Evolutionary conservation across 2,888 invertebrate genomes (phyloP).

Genomic region (Enchytraeus crypticus): DNA sequence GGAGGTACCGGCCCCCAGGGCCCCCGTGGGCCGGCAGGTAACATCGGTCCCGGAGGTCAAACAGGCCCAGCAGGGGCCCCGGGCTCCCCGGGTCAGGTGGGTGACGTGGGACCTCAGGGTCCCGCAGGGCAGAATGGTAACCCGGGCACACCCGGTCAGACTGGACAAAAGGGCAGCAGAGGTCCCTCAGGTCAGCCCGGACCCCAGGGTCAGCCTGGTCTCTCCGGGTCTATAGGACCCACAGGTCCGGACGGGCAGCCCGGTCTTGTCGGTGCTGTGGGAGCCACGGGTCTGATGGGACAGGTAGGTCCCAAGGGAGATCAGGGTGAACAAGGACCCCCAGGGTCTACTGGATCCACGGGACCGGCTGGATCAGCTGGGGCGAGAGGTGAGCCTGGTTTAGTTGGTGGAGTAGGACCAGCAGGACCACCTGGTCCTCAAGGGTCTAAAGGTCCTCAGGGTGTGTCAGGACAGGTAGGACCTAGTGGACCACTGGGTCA

Average conservation of each 20-base stretch:
- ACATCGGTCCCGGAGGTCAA: constrained; percentile 9
- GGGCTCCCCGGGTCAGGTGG: constrained; percentile 12
- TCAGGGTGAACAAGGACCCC: constrained; percentile 9
- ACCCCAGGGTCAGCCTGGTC: constrained; percentile 12
- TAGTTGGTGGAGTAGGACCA: not conserved
- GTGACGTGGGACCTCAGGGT: constrained; percentile 13
- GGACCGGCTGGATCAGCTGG: constrained; percentile 15
- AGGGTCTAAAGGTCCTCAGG: not conserved
- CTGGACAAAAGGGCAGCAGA: constrained; percentile 6
- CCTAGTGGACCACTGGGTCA: not conserved
- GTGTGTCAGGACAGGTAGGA: constrained; percentile 4
- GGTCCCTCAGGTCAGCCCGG: constrained; percentile 12
- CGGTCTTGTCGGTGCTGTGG: constrained; percentile 14
- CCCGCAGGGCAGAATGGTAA: constrained; percentile 4
- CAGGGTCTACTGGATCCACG: constrained; percentile 5
- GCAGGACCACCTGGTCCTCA: not conserved
- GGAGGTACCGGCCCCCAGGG: constrained; percentile 21
- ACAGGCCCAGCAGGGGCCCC: constrained; percentile 9
- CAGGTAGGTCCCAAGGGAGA: constrained; percentile 15
- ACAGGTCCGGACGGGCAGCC: constrained; percentile 9
- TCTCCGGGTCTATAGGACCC: constrained; percentile 6
- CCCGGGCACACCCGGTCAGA: constrained; percentile 3
- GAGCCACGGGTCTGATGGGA: constrained; percentile 21
- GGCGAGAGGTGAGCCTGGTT: constrained; percentile 2
- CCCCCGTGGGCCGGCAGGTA: constrained; percentile 14